Conservation (phyloP, 2,113 vertebrate genomes). For the Hiodon tergisus region DNA sequence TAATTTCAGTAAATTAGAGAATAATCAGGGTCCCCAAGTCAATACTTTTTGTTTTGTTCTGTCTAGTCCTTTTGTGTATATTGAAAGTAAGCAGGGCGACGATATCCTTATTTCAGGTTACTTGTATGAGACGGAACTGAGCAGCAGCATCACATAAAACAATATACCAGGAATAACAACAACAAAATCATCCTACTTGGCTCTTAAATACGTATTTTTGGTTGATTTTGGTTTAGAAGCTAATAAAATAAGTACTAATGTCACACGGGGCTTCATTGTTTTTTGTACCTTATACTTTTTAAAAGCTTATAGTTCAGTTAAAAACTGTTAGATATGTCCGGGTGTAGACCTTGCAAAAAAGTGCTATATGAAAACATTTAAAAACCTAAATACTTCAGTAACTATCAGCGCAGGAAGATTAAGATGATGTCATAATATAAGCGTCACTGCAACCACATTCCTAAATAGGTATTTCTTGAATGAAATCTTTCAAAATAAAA, state of each 20-base stretch:
- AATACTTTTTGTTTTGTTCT: background rate
- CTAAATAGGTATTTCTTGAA: constrained; percentile 16
- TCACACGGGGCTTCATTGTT: constrained; percentile 31
- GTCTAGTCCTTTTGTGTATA: constrained; percentile 7
- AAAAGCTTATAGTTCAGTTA: constrained; percentile 28
- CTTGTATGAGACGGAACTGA: constrained; percentile 14
- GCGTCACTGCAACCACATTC: constrained; percentile 43
- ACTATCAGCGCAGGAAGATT: constrained; percentile 11
- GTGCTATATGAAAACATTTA: constrained; percentile 48
- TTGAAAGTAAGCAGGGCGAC: constrained; percentile 15
- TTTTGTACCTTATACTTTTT: constrained; percentile 32
- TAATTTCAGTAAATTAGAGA: background rate
- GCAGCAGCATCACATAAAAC: constrained; percentile 26
- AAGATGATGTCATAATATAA: constrained; percentile 18
- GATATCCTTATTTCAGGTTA: constrained; percentile 15
- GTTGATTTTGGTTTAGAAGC: constrained; percentile 45
- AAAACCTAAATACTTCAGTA: constrained; percentile 27
- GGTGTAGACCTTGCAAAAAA: constrained; percentile 41
- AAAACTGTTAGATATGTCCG: constrained; percentile 34
- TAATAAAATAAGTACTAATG: constrained; percentile 26
- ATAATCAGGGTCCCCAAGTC: background rate
- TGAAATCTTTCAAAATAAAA: constrained; percentile 1
- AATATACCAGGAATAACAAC: constrained; percentile 15
- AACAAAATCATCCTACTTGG: constrained; percentile 27
- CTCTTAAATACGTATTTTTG: constrained; percentile 35